Evolutionary conservation across 2,113 vertebrate genomes (phyloP), one percentile per base, ranked within the genome.

Genomic region (Datnioides undecimradiatus): DNA sequence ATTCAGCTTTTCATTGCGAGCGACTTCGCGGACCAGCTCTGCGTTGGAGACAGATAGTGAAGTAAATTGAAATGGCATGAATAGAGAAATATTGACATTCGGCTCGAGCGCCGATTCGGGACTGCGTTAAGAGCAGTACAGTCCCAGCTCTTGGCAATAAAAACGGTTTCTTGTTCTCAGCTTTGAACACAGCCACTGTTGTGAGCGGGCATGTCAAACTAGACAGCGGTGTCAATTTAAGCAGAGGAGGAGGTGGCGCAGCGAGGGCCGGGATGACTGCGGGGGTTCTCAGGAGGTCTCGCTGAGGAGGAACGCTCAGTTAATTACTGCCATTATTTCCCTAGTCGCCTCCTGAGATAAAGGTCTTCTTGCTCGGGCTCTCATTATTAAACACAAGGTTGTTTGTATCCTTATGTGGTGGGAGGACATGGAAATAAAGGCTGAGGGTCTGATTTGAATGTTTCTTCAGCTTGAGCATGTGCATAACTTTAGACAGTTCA

Each of bases 291-390:
- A 38, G 40, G 63, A 78, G 70, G 79, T 60, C 83, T 79, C 11
- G n/a, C 71, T 57, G 62, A 66, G 75, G 75, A 82, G 70, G 65
- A 76, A 48, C 74, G 21, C 67, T 83, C 79, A 69, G 81, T 85
- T 90, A 90, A 92, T 92, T 90, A 87, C 75, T 85, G 72, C 72
- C 58, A 84, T 87, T 87, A 87, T 87, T 90, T 79, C 76, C 63
- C 59, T 33, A 54, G 83, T 73, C 87, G 75, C 69, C 77, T 75
- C 74, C 60, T 1, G 38, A 82, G 66, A 85, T 80, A 83, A 82
- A 76, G 81, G 75, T 67, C 60, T 76, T 70, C 60, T 55, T 43
- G 69, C 76, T 48, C n/a, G 0, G 34, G 38, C 73, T 79, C 79
- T 55, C 72, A 66, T 87, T 87, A 88, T 84, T 82, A 90, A 87